Evolutionary conservation across 1,140 invertebrate species (phyloP), one percentile per base, ranked within the genome.

Genomic region (Kradibia gibbosae): DNA sequence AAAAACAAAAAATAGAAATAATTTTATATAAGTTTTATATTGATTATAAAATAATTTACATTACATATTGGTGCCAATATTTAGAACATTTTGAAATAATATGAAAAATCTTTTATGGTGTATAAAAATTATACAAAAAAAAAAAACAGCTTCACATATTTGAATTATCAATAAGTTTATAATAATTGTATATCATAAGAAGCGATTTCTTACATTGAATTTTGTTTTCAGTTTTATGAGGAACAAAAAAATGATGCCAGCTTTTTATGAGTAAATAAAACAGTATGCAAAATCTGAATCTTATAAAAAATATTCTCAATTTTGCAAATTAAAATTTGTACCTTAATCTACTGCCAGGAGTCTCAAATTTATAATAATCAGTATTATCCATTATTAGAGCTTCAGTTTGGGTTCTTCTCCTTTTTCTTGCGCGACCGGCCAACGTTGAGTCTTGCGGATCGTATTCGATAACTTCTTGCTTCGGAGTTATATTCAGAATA

Each of bases 281-380:
- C 28, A 28, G 15, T 57, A 34, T 3, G 8, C 55, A 57, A 11
- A 57, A 25, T 20, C 50, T 53, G 11, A 31, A 62, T 65, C 36
- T n/a, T 70, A 48, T 48, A 3, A 28, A 25, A 62, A 10, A 8
- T 36, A 72, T 75, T 36, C 36, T 62, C 11, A 25, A 71, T 71
- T 71, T 11, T 5, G 5, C 1, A 70, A 48, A 72, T 72, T 72
- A 48, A 72, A 28, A 34, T 7, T 28, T 42, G 25, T 75, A 90
- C 84, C 92, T 90, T 48, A 93, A 84, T 85, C 93, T 91, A 75
- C 92, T 93, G 0, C 92, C 92, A 20, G 93, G 92, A 15, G 91
- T 92, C 83, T 94, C 93, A 85, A 94, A 94, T 84, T 94, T 94
- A 83, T 94, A 94, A 86, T 94, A 94, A 84, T 93, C 93, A 15